Evolutionary conservation across 2,888 invertebrate genomes (phyloP).

Genomic region (Drosophila monieri): DNA sequence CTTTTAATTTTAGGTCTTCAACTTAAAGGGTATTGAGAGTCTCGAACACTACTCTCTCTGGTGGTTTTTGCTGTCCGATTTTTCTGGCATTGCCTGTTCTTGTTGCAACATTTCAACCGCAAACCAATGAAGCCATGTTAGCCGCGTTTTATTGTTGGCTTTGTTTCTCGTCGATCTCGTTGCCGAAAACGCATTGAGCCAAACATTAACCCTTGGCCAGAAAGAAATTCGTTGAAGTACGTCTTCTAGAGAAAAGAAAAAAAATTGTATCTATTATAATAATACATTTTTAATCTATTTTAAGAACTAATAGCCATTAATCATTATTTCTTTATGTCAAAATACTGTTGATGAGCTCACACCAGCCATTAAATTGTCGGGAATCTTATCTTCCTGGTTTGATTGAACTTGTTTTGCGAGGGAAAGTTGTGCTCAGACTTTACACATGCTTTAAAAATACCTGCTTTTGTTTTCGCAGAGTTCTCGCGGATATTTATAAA

Average conservation of each 20-base stretch:
- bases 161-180: constrained; percentile 55
- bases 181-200: constrained; percentile 50
- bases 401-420: constrained; percentile 12
- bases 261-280: neutral
- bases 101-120: constrained; percentile 69
- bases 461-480: constrained; percentile 12
- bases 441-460: constrained; percentile 27
- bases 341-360: constrained; percentile 6
- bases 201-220: constrained; percentile 58
- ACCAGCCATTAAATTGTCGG: neutral
- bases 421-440: constrained; percentile 25
- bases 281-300: neutral
- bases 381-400: constrained; percentile 18
- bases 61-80: constrained; percentile 10
- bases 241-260: neutral
- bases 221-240: neutral
- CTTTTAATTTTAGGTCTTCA: neutral
- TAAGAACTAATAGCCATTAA: neutral
- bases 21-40: neutral
- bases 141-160: constrained; percentile 14
- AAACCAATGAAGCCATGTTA: constrained; percentile 43
- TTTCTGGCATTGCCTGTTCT: constrained; percentile 45
- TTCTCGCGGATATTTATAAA: constrained; percentile 26
- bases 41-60: neutral
- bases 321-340: constrained; percentile 1